Evolutionary conservation across 2,797 vertebrate genomes (phyloP), one percentile per base, ranked within the genome.

Genomic region (Cichlasoma orientale): DNA sequence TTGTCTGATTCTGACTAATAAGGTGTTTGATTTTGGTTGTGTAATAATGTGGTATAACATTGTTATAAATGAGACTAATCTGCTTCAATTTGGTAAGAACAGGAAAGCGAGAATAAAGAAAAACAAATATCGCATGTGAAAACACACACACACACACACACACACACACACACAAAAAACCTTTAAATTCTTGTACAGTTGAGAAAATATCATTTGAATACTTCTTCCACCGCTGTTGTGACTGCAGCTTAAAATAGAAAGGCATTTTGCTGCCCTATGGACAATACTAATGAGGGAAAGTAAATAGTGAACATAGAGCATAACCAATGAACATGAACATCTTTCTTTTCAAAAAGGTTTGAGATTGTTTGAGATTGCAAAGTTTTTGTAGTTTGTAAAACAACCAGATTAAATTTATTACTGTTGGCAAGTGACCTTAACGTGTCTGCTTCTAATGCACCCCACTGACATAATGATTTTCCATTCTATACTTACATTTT

Each of bases 401-500:
- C 5, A 56, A 18, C 1, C 38, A 12, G 12, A 66, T 55, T 52
- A 27, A 25, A 71, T 23, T 2, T 0, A 63, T 29, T 27, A 66
- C 0, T 1, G 31, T 25, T 54, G 25, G 18, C n/a, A 56, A 11
- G 36, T 44, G 18, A 19, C 16, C 23, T 53, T n/a, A 63, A 47
- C 14, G 11, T 66, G 61, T 23, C 3, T 68, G 2, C 18, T 68
- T 50, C 25, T 19, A 68, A n/a, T 68, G 25, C 63, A 68, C 3
- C 1, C 27, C 41, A 50, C 9, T 50, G 41, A 50, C 3, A 50
- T 29, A 29, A 68, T 50, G 27, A 68, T 13, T 50, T 68, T 7
- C 41, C 41, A 50, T 68, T 68, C 14, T 41, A 7, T 87, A 96
- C 95, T 95, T 78, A 96, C 95, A 96, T 95, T 93, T 93, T 96